A percentile compares a stretch with the other conserved stretches of the same genome.
Conservation (phyloP, 2,888 invertebrate genomes). For the Syrphus vitripennis region DNA sequence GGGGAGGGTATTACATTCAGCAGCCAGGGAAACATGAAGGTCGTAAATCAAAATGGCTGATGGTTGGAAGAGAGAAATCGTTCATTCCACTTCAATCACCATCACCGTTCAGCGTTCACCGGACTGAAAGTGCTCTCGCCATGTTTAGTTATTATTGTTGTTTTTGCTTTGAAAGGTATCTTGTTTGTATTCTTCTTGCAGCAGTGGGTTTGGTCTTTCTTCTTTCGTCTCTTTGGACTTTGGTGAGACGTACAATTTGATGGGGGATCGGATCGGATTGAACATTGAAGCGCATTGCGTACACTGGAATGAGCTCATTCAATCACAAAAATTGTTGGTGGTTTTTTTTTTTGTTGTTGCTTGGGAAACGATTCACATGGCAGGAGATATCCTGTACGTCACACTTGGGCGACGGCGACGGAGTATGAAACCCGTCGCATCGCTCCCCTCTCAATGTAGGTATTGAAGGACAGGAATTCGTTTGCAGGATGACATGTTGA, state of each 20-base stretch:
- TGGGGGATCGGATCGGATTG: conserved; percentile 18
- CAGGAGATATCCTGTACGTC: conserved; percentile 38
- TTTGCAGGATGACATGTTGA: conserved; percentile 61
- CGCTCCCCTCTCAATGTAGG: conserved; percentile 11
- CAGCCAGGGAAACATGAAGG: conserved; percentile 72
- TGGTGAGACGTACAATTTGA: conserved; percentile 25
- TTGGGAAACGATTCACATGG: conserved; percentile 49
- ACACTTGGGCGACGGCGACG: conserved; percentile 13
- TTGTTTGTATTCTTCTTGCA: conserved; percentile 20
- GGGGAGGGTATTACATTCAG: conserved; percentile 66
- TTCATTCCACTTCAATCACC: conserved; percentile 76
- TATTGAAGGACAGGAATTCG: conserved; percentile 66
- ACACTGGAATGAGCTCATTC: conserved; percentile 31
- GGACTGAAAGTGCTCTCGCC: conserved; percentile 57
- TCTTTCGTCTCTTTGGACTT: conserved; percentile 3
- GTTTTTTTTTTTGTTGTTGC: conserved; percentile 1
- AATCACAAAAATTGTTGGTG: conserved; percentile 16
- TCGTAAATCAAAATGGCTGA: conserved; percentile 82
- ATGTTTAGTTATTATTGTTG: conserved; percentile 44
- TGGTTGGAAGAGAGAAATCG: conserved; percentile 75
- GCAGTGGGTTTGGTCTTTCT: conserved; percentile 44
- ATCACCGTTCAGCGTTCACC: conserved; percentile 75
- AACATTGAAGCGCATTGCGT: conserved; percentile 32
- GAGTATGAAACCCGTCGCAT: neutral
- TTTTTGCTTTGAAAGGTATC: conserved; percentile 39